Evolutionary conservation across 2,797 vertebrate genomes (phyloP), one percentile per base, ranked within the genome.

Genomic region (Rhinichthys osculus): DNA sequence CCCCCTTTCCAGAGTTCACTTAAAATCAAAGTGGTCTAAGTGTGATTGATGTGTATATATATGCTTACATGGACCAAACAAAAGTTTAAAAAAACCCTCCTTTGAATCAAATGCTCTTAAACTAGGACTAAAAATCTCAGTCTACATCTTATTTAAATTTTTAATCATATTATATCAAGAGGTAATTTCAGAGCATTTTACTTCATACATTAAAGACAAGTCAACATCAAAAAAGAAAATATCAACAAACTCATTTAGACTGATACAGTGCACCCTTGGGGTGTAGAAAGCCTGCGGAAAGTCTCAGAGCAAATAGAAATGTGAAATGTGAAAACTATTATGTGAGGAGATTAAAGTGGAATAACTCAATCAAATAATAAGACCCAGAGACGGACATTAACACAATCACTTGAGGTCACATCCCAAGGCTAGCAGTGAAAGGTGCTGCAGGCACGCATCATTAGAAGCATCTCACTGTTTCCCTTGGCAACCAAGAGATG

Each of bases 401-500:
- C 71, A 73, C 38, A 38, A 40, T 64, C 14, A 38, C 57, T 70
- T 80, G 85, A 83, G 78, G 86, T 89, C 78, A 87, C 76, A 85
- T 86, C 85, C 44, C 74, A 85, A 87, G 70, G 64, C 47, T 80
- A 87, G 78, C 44, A 69, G 78, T 77, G 40, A 81, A 85, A 89
- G 85, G 78, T 86, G 64, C 85, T 83, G 69, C 82, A 78, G 83
- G 73, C 74, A 78, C 7, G 1, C 59, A 74, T 50, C 83, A 78
- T 78, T 82, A 77, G 27, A 70, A 85, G 79, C 66, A 81, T 82
- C 66, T 52, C 78, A 82, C 73, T 78, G 89, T 88, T 85, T 87
- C 87, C 87, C 83, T 52, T 86, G 81, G 84, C 79, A 88, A 88
- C 87, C 5, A 81, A 83, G 77, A 88, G 79, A 88, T 85, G 87